A percentile compares a stretch with the other conserved stretches of the same genome.
Conservation (phyloP, 2,113 vertebrate genomes). For the Uropsilus gracilis region DNA sequence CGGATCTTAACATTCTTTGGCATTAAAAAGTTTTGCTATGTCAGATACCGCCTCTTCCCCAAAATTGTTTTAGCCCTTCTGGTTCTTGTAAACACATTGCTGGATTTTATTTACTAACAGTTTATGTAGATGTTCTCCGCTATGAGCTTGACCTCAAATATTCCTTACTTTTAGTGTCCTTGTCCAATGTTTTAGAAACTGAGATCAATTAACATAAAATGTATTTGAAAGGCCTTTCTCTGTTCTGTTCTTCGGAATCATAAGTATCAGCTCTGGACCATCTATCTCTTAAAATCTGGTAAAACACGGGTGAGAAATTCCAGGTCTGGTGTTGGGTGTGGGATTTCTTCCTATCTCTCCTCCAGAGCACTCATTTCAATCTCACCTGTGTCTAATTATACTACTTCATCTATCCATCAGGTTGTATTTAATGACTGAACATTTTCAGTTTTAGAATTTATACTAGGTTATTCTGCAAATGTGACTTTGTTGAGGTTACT, state of each 20-base stretch:
- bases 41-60: background rate
- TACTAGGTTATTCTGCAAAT: background rate
- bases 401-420: background rate
- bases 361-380: background rate
- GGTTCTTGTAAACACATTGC: background rate
- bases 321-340: background rate
- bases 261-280: background rate
- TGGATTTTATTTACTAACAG: background rate
- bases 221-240: background rate
- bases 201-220: background rate
- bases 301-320: background rate
- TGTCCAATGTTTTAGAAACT: background rate
- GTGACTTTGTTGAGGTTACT: background rate
- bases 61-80: background rate
- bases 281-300: background rate
- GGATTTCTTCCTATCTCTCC: background rate
- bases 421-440: background rate
- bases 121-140: slow-evolving; percentile 34
- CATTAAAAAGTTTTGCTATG: background rate
- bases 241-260: background rate
- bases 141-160: background rate
- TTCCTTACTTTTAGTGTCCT: background rate
- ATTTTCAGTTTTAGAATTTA: background rate
- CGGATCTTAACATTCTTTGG: background rate
- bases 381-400: background rate